phyloP scores from a whole-genome alignment of 2,797 vertebrate species.

The Setipinna tenuifilis region DNA sequence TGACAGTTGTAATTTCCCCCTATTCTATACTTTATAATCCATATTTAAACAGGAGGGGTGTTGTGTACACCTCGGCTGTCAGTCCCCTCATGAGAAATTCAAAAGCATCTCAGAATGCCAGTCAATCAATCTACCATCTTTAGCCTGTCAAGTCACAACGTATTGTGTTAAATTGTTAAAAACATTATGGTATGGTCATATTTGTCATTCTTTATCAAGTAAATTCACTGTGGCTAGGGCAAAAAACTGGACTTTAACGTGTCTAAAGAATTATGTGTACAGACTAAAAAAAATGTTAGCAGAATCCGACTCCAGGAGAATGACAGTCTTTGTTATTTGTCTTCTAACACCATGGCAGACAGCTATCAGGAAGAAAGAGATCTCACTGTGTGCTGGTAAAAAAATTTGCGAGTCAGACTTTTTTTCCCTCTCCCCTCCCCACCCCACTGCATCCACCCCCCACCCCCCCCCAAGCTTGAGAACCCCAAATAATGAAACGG shows the following conservation, averaged over 20 bases:
- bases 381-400: constrained; percentile 72
- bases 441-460: constrained; percentile 13
- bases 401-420: constrained; percentile 74
- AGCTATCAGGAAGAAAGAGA: constrained; percentile 84
- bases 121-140: constrained; percentile 50
- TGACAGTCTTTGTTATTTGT: constrained; percentile 83
- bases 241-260: constrained; percentile 58
- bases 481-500: constrained; percentile 80
- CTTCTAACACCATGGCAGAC: constrained; percentile 81
- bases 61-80: constrained; percentile 48
- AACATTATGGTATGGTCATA: constrained; percentile 1
- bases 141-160: constrained; percentile 45
- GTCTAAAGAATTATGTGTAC: constrained; percentile 43
- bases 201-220: constrained; percentile 56
- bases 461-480: constrained; percentile 54
- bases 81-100: constrained; percentile 55
- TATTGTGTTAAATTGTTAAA: constrained; percentile 1
- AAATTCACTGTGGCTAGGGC: constrained; percentile 1
- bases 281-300: constrained; percentile 65
- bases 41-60: constrained; percentile 46
- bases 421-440: constrained; percentile 49
- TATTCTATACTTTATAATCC: constrained; percentile 44
- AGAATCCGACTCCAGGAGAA: constrained; percentile 71
- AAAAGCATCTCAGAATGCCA: constrained; percentile 49
- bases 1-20: constrained; percentile 58